Base-by-base conservation (phyloP, 1,140 invertebrate species). In the Drosophila nigromelanica region DNA sequence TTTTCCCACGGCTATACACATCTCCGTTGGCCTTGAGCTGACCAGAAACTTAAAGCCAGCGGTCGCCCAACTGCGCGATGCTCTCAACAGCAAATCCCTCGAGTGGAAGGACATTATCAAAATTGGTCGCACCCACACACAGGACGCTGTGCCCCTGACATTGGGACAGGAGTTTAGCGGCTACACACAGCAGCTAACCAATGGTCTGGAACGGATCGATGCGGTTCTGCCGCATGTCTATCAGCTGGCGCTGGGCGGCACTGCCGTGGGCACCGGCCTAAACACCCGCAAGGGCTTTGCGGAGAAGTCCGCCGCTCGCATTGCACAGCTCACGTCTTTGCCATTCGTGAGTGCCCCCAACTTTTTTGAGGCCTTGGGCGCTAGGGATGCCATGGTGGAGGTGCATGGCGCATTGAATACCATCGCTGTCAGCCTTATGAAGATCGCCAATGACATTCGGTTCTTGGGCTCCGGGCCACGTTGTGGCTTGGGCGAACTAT, bases 1-100 rank as follows among this genome's bases (percentile, higher is more conserved):
- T 1, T 99, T 98, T 91, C 99, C 99, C 5, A 99, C 99, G 14
- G 99, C 99, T 0, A 99, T 99, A 97, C 98, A 99, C 89, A 97
- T 99, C 89, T 96, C 99, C 2, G 97, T 98, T 6, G 98, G 96
- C 3, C 93, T 97, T 75, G 98, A 99, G 93, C 94, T 99, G 14
- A 94, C 98, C 45, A 94, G 95, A 70, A 92, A 94, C 6, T 93
- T 99, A 2, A 91, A 99, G 51, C 98, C 98, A 3, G 95, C 95
- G 3, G 87, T 99, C 0, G 92, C 95, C 37, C 92, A 94, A 7
- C 92, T 99, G 5, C 93, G 95, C 14, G 93, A 96, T 77, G 95
- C 96, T 0, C 90, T 99, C 1, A 92, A 95, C 14, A 85, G 90
- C 21, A 99, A 99, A 92, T 90, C 95, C 0, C 93, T 96, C 48